These are phyloP conservation scores for Sarcophaga caerulescens DNA, from an alignment of 2,888 invertebrate genomes.

Conservation along the genomic window DNA sequence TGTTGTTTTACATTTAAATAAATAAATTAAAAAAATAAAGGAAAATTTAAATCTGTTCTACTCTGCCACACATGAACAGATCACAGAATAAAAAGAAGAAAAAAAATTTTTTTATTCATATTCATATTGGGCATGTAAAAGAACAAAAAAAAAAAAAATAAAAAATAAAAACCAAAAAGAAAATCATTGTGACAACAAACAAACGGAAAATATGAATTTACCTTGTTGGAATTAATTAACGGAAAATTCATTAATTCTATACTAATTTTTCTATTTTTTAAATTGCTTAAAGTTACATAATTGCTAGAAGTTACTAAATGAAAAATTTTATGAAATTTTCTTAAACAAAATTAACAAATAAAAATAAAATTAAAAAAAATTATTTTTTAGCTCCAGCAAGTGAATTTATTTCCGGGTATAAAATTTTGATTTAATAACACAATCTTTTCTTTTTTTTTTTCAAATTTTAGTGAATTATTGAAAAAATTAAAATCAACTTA, in stretches of 20 bases:
- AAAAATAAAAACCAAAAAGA: slow-evolving; percentile 5
- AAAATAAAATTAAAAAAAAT: not conserved
- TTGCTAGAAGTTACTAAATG: not conserved
- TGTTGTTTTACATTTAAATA: slow-evolving; percentile 20
- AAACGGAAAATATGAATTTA: slow-evolving; percentile 33
- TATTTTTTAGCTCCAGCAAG: slow-evolving; percentile 7
- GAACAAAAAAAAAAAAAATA: slow-evolving; percentile 20
- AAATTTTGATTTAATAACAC: not conserved
- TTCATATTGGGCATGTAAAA: slow-evolving; percentile 38
- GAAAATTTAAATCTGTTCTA: not conserved
- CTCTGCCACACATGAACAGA: slow-evolving; percentile 12
- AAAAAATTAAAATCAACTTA: slow-evolving; percentile 36
- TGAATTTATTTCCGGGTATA: slow-evolving; percentile 3
- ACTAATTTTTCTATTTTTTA: slow-evolving; percentile 17
- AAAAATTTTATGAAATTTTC: not conserved
- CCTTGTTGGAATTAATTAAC: slow-evolving; percentile 58
- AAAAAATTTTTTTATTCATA: slow-evolving; percentile 57
- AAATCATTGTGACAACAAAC: not conserved
- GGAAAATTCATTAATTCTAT: slow-evolving; percentile 5
- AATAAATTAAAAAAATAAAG: slow-evolving; percentile 18
- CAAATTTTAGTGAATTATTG: slow-evolving; percentile 55
- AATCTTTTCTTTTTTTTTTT: slow-evolving; percentile 27
- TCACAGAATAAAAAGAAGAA: not conserved
- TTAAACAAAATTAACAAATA: slow-evolving; percentile 32
- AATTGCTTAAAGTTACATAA: slow-evolving; percentile 61